Evolutionary conservation across 2,888 invertebrate species (phyloP), one percentile per base, ranked within the genome.

Genomic region (Nomada goodeniana): DNA sequence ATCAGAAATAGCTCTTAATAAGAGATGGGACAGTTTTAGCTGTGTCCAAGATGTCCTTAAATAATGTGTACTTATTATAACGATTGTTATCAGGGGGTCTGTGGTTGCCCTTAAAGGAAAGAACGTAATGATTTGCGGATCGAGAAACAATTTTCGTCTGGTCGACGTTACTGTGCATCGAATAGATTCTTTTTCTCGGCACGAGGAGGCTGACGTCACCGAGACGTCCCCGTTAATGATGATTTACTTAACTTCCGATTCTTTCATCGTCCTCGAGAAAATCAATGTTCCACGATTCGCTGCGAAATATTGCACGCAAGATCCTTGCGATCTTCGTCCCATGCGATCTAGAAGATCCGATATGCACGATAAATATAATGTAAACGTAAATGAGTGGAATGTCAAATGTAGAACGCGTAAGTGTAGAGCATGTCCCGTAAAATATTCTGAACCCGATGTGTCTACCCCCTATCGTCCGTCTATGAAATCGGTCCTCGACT

Each of bases 1-100:
- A 92, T 93, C 93, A 93, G 92, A 93, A 93, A 92, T 93, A 93
- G 93, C 91, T 80, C 86, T 82, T 80, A 87, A 85, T 15, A 47
- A 36, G 88, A 85, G 86, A 90, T 89, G 89, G 74, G 86, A 90
- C 87, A 89, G 89, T 90, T 36, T 36, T 89, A 90, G 86, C 85
- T 82, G 83, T 75, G 79, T 86, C 85, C 85, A 85, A 68, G 73
- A 79, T 87, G 73, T 78, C 76, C 86, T 88, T 86, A 89, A 87
- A 88, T 85, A 84, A 80, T 76, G 73, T 86, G 74, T 87, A 87
- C 80, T 84, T 68, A 76, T 84, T 86, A 75, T 75, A 82, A 82
- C 57, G 77, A 78, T 73, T 75, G 72, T 77, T 76, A 76, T 83
- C 80, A 71, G 70, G 71, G 36, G 71, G 59, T 69, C 68, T 63